Evolutionary conservation across 2,797 vertebrate species (phyloP).

Genomic region (Leptoclinus maculatus): DNA sequence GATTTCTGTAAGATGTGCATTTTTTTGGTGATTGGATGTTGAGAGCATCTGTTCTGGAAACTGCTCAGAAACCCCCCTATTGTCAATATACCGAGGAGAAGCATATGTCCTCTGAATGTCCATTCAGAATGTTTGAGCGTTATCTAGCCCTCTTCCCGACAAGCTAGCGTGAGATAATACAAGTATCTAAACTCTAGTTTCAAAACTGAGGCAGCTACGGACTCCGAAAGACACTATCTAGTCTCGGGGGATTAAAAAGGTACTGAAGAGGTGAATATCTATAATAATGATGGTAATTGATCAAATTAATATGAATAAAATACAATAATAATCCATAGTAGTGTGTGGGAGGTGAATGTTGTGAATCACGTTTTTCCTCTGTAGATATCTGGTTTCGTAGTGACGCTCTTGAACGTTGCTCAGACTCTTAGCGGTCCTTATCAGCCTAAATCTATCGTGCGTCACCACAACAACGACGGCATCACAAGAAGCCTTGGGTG

Average conservation of each 20-base stretch:
- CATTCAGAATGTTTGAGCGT: no score
- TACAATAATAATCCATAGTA: background rate
- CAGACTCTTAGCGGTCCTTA: conserved; percentile 36
- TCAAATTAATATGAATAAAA: background rate
- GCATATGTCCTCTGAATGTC: background rate
- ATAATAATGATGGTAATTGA: background rate
- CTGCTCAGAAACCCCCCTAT: background rate
- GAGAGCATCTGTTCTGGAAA: background rate
- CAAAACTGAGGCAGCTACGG: background rate
- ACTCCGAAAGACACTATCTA: background rate
- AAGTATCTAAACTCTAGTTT: background rate
- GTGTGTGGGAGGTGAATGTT: background rate
- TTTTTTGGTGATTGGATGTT: background rate
- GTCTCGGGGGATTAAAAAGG: background rate
- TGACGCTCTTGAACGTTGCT: conserved; percentile 39
- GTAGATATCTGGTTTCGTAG: background rate
- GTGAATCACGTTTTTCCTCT: background rate
- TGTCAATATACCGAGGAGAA: background rate
- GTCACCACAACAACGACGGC: conserved; percentile 51
- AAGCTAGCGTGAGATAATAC: background rate
- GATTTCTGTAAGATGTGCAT: no score
- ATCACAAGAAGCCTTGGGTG: conserved; percentile 56
- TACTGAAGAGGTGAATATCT: background rate
- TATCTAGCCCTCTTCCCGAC: background rate
- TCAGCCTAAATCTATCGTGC: conserved; percentile 55